phyloP scores from a whole-genome alignment of 2,797 vertebrate genomes.

The Adelosebastes latens region DNA sequence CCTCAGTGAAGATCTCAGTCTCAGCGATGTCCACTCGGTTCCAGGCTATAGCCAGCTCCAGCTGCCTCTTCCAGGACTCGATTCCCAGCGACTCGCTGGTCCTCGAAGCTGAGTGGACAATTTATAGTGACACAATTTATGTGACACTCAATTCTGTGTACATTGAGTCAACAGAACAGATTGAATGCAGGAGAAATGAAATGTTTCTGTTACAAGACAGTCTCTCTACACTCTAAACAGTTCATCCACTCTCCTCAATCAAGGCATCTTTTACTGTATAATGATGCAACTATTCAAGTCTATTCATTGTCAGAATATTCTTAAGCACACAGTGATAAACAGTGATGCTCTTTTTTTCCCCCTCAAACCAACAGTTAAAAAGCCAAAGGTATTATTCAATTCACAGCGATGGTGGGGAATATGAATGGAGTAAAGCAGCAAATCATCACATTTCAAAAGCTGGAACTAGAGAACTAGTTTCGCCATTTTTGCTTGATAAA shows the following conservation, averaged over 20 bases:
- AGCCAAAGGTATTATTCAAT: not conserved
- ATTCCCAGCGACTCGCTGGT: slow-evolving; percentile 79
- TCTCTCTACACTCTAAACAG: not conserved
- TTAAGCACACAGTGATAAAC: no score
- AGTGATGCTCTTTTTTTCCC: no score
- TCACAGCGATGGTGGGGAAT: not conserved
- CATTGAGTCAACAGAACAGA: not conserved
- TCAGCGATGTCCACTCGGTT: slow-evolving; percentile 94
- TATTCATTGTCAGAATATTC: not conserved
- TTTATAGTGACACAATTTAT: not conserved
- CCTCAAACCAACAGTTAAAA: not conserved
- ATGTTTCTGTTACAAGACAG: not conserved
- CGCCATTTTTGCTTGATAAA: not conserved
- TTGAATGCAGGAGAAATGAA: not conserved
- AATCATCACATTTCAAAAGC: not conserved
- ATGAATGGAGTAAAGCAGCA: not conserved
- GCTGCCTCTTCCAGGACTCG: slow-evolving; percentile 89
- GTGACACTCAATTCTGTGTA: not conserved
- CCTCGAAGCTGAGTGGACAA: slow-evolving; percentile 84
- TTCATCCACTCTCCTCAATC: not conserved
- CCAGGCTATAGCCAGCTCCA: slow-evolving; percentile 96
- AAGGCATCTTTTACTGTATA: not conserved
- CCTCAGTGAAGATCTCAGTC: slow-evolving; percentile 93
- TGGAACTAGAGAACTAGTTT: not conserved
- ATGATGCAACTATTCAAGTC: not conserved